A percentile compares a stretch with the other conserved stretches of the same genome.
Conservation (phyloP, 2,113 vertebrate genomes). For the Verasper variegatus region DNA sequence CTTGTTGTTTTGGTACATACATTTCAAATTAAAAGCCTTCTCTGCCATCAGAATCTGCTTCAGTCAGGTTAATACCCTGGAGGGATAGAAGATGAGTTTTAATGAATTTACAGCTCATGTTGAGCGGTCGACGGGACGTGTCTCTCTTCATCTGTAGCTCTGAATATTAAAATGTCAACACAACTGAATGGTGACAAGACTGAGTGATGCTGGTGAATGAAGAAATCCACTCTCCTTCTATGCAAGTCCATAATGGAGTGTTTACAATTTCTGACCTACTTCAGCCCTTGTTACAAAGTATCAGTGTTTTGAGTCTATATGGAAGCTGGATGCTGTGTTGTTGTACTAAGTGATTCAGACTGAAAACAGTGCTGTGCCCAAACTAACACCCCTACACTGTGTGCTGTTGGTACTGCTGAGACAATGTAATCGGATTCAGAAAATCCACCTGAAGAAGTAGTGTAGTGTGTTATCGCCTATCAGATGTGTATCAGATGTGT, state of each 20-base stretch:
- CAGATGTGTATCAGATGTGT: too few relatives aligned
- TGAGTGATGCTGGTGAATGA: conserved; percentile 6
- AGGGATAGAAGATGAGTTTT: neutral
- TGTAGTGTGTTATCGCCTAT: too few relatives aligned
- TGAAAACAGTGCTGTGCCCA: too few relatives aligned
- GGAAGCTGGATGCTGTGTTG: neutral
- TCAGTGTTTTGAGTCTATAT: conserved; percentile 2
- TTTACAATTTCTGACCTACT: neutral
- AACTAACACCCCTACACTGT: too few relatives aligned
- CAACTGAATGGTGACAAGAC: neutral
- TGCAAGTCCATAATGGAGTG: neutral
- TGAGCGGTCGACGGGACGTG: neutral
- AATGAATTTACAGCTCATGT: neutral
- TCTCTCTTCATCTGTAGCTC: conserved; percentile 4
- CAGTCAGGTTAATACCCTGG: conserved; percentile 51
- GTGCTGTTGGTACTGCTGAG: too few relatives aligned
- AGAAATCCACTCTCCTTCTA: conserved; percentile 2
- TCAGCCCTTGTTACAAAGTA: neutral
- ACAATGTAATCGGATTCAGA: too few relatives aligned
- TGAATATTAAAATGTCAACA: neutral
- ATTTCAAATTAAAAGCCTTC: conserved; percentile 76
- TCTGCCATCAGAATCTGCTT: conserved; percentile 64
- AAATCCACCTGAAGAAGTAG: too few relatives aligned
- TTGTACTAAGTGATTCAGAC: too few relatives aligned
- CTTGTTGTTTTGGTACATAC: conserved; percentile 79